phyloP scores from a whole-genome alignment of 2,113 vertebrate species.

The Caranx melampygus region DNA sequence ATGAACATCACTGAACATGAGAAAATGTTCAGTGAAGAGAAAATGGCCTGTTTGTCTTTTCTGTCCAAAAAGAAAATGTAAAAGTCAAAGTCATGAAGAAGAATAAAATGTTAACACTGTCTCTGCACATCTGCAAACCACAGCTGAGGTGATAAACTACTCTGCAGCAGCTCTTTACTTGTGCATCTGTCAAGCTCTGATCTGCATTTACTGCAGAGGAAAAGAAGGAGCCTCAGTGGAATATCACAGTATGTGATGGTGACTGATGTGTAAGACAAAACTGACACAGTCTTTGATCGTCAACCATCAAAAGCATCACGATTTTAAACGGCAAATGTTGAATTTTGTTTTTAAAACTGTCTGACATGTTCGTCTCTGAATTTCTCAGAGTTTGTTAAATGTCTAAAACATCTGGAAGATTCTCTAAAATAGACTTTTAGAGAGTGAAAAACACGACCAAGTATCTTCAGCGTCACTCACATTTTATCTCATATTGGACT shows the following conservation, averaged over 20 bases:
- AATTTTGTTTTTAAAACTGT: neutral
- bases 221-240: neutral
- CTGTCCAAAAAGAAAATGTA: neutral
- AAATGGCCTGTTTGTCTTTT: neutral
- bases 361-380: neutral
- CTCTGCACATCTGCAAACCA: conserved; percentile 25
- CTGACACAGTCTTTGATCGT: neutral
- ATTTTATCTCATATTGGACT: neutral
- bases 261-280: neutral
- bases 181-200: conserved; percentile 22
- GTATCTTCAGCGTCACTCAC: neutral
- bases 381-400: neutral
- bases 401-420: neutral
- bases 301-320: neutral
- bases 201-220: conserved; percentile 24
- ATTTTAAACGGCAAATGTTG: neutral
- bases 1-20: too few relatives aligned
- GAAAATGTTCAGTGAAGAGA: neutral
- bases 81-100: neutral
- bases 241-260: neutral
- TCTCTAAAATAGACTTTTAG: neutral
- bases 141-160: neutral
- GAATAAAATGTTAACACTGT: neutral
- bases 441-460: neutral
- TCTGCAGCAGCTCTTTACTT: conserved; percentile 36